These are phyloP conservation scores for Apis laboriosa DNA, from an alignment of 1,140 invertebrate species.

Conservation along the genomic window DNA sequence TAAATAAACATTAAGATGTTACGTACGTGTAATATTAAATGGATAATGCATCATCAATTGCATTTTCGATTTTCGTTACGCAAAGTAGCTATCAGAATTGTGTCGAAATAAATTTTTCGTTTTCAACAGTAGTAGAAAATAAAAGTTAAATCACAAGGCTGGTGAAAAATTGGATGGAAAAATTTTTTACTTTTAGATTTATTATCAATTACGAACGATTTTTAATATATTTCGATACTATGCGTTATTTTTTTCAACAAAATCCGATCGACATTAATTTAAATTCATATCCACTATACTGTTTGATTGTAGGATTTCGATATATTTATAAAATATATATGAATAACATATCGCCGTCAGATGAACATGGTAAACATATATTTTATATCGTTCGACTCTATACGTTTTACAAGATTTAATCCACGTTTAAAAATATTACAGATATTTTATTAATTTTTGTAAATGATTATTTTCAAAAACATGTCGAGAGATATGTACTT, in stretches of 20 bases:
- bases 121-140: too few relatives aligned
- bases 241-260: neutral
- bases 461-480: too few relatives aligned
- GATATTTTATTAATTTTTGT: too few relatives aligned
- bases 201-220: neutral
- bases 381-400: neutral
- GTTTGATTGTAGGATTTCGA: neutral
- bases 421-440: too few relatives aligned
- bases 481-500: too few relatives aligned
- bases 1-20: neutral
- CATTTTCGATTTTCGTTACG: neutral
- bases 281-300: neutral
- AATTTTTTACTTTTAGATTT: neutral
- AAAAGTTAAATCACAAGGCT: too few relatives aligned
- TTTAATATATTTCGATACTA: too few relatives aligned
- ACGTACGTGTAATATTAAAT: neutral
- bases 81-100: neutral
- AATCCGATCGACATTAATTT: neutral
- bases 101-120: neutral
- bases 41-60: neutral
- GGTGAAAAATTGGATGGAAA: too few relatives aligned
- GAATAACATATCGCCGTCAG: constrained; percentile 2
- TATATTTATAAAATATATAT: neutral
- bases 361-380: neutral
- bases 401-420: neutral